Conservation (phyloP, 2,888 invertebrate species). For the Orthosia gracilis region DNA sequence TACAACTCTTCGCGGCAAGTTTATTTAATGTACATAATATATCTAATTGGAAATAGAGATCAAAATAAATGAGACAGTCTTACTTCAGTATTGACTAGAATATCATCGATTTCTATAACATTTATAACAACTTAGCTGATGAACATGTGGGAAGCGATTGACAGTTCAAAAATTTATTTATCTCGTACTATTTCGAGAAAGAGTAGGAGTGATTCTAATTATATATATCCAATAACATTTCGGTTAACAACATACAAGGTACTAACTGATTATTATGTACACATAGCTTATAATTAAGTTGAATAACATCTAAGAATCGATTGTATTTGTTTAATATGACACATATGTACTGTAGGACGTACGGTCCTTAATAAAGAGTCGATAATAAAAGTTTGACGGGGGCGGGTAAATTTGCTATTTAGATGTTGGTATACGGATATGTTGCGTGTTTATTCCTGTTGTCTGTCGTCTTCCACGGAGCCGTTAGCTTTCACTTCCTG, state of each 20-base stretch:
- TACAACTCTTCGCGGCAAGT: conserved; percentile 83
- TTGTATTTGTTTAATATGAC: conserved; percentile 76
- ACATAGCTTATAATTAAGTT: conserved; percentile 83
- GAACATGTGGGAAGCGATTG: conserved; percentile 27
- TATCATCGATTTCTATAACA: conserved; percentile 67
- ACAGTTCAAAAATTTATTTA: conserved; percentile 66
- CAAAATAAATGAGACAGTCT: conserved; percentile 75
- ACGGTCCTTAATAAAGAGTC: conserved; percentile 63
- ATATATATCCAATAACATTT: conserved; percentile 64
- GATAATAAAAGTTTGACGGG: conserved; percentile 76
- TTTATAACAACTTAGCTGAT: conserved; percentile 51
- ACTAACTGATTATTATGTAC: conserved; percentile 86
- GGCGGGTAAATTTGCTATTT: conserved; percentile 78
- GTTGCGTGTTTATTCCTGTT: conserved; percentile 81
- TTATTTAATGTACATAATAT: conserved; percentile 47
- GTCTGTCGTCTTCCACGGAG: conserved; percentile 86
- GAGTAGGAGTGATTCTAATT: conserved; percentile 41
- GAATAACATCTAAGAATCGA: conserved; percentile 84
- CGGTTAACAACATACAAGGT: conserved; percentile 78
- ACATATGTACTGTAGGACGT: conserved; percentile 69
- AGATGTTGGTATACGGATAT: conserved; percentile 71
- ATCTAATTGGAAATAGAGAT: conserved; percentile 60
- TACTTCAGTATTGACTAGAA: conserved; percentile 78
- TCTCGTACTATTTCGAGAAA: conserved; percentile 58
- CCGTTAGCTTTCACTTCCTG: conserved; percentile 87